Conservation (phyloP, 2,113 vertebrate species). For the Balaenoptera acutorostrata region DNA sequence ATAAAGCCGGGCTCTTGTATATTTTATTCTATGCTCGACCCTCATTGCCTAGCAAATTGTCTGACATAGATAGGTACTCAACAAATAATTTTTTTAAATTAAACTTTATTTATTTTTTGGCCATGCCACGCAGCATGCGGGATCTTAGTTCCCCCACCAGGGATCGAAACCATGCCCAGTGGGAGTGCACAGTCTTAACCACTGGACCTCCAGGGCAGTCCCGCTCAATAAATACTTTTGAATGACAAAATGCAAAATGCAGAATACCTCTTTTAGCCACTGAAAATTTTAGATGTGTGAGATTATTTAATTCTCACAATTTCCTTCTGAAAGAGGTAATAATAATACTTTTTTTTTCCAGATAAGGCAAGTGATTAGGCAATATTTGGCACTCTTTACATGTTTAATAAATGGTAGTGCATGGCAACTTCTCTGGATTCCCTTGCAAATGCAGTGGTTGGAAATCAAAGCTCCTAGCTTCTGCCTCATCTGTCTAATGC, state of each 20-base stretch:
- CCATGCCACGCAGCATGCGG: too few species aligned
- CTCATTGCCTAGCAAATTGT: not conserved
- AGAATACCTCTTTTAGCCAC: not conserved
- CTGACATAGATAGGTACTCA: not conserved
- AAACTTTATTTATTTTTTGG: not conserved
- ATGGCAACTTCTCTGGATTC: not conserved
- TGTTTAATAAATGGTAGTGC: not conserved
- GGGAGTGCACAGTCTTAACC: too few species aligned
- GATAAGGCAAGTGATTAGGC: not conserved
- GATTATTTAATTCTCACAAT: not conserved
- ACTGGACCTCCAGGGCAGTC: too few species aligned
- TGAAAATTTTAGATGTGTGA: not conserved
- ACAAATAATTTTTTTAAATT: not conserved
- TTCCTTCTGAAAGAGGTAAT: not conserved
- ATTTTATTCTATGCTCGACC: not conserved
- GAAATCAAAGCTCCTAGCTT: not conserved
- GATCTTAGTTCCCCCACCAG: too few species aligned
- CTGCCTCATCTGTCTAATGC: not conserved
- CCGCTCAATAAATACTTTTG: not conserved
- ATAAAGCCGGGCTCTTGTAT: not conserved
- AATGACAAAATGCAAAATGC: not conserved
- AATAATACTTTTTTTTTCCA: not conserved
- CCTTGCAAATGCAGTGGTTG: not conserved
- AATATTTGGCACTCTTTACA: not conserved
- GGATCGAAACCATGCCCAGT: too few species aligned